A percentile compares a stretch with the other conserved stretches of the same genome.
phyloP scores from a whole-genome alignment of 2,797 vertebrate genomes.

The Morus bassanus region DNA sequence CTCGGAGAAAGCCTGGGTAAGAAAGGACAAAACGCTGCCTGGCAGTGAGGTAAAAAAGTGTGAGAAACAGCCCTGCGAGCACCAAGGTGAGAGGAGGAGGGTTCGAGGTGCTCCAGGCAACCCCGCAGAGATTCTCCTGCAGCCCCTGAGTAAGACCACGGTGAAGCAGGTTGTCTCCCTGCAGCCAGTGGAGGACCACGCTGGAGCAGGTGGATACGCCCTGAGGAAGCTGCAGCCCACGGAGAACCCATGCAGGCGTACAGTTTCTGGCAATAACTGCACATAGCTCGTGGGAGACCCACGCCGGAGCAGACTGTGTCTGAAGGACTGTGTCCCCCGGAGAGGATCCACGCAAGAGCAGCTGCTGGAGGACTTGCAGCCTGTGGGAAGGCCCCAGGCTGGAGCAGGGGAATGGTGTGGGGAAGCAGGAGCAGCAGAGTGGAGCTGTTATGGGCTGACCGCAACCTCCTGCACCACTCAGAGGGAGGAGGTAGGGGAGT shows the following conservation, averaged over 20 bases:
- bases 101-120: not conserved
- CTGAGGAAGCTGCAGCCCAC: not conserved
- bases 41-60: not conserved
- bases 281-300: accelerated
- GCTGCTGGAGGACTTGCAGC: too few species aligned
- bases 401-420: accelerated
- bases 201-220: not conserved
- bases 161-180: accelerated
- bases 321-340: accelerated
- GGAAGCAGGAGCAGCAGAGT: not conserved
- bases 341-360: accelerated
- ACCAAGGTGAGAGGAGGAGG: not conserved
- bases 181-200: not conserved
- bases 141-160: not conserved
- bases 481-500: not conserved
- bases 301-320: accelerated
- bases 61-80: not conserved
- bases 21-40: not conserved
- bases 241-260: not conserved
- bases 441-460: accelerated
- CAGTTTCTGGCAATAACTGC: accelerated
- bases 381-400: not conserved
- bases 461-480: not conserved
- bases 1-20: not conserved
- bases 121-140: not conserved